Percentiles rank a stretch among this genome's conserved stretches.
Evolutionary conservation across 2,797 vertebrate genomes (phyloP).

Genomic region (Syngnathus acus): DNA sequence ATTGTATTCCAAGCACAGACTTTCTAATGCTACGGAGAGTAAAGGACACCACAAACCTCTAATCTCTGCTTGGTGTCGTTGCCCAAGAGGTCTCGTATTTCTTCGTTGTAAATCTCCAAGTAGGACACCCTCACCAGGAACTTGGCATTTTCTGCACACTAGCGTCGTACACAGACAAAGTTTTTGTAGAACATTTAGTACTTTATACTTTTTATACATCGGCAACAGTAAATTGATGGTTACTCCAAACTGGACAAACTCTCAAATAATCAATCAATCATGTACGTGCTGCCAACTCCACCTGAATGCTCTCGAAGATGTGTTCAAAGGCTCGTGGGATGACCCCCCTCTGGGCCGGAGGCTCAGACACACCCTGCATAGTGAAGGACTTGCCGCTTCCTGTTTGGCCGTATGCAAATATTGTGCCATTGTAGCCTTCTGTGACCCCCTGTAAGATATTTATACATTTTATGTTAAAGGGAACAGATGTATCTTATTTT

Average conservation of each 20-base stretch:
- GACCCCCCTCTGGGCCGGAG: constrained; percentile 74
- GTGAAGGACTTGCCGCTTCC: constrained; percentile 91
- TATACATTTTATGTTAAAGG: not conserved
- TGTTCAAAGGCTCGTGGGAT: constrained; percentile 86
- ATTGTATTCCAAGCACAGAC: not conserved
- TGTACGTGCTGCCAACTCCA: constrained; percentile 1
- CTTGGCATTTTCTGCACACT: constrained; percentile 86
- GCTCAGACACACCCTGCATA: constrained; percentile 80
- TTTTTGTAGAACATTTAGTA: no score
- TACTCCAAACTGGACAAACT: no score
- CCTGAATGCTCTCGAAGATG: constrained; percentile 76
- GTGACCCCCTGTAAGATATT: constrained; percentile 74
- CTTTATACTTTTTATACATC: no score
- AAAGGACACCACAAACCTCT: constrained; percentile 62
- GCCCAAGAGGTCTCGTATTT: constrained; percentile 80
- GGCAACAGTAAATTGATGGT: no score
- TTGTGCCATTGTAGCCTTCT: constrained; percentile 86
- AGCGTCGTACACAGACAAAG: constrained; percentile 23
- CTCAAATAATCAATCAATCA: not conserved
- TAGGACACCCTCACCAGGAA: constrained; percentile 84
- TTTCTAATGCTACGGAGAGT: not conserved
- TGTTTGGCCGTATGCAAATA: constrained; percentile 87
- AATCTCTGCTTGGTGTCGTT: constrained; percentile 82
- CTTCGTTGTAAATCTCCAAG: constrained; percentile 89
- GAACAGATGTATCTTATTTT: not conserved